Conservation (phyloP, 2,888 invertebrate genomes). For the Silvanus unidentatus region DNA sequence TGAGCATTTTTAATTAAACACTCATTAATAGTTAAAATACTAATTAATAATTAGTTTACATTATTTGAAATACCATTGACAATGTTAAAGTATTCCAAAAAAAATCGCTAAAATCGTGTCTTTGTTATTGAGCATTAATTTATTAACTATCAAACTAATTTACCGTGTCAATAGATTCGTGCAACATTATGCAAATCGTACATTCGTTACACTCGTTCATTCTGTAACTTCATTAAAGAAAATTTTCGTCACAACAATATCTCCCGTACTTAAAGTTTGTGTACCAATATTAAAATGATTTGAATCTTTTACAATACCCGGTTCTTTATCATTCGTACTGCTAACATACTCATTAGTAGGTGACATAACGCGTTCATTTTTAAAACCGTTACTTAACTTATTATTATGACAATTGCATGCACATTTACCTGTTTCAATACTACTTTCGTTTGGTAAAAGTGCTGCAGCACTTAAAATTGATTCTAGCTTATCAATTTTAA, state of each 20-base stretch:
- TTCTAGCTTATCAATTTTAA: constrained; percentile 81
- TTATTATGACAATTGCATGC: constrained; percentile 51
- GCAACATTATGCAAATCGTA: too few species aligned
- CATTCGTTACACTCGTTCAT: too few species aligned
- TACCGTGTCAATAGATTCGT: too few species aligned
- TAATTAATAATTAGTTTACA: too few species aligned
- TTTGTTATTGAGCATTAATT: too few species aligned
- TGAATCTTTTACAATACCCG: constrained; percentile 43
- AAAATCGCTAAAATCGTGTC: too few species aligned
- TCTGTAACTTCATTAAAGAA: constrained; percentile 44
- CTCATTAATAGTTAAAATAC: too few species aligned
- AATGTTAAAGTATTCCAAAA: too few species aligned
- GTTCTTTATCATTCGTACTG: constrained; percentile 34
- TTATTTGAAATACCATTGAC: too few species aligned
- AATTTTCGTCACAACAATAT: constrained; percentile 86
- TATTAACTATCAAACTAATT: too few species aligned
- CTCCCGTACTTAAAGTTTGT: constrained; percentile 86
- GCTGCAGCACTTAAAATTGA: constrained; percentile 78
- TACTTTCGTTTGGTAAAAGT: constrained; percentile 54
- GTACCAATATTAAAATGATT: constrained; percentile 58
- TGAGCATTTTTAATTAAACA: too few species aligned
- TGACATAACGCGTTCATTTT: constrained; percentile 37
- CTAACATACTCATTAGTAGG: constrained; percentile 37
- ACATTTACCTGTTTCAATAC: constrained; percentile 22
- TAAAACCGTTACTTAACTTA: constrained; percentile 28